phyloP scores from a whole-genome alignment of 37 sponge, comb jelly and placozoan species.

The Beroe ovata region DNA sequence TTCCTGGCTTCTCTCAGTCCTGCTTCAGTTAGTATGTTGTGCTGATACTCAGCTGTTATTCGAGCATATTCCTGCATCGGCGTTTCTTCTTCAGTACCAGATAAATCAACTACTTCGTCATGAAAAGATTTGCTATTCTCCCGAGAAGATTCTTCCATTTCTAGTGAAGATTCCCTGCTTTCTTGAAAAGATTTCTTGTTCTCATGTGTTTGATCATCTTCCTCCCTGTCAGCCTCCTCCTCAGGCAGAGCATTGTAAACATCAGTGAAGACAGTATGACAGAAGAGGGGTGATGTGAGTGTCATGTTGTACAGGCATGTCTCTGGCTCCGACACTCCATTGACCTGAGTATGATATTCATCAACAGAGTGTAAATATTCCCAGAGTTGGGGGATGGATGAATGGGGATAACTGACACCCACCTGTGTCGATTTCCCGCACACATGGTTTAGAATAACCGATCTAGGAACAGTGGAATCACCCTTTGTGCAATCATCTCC shows the following conservation, averaged over 20 bases:
- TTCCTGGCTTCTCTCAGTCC: conserved; percentile 11
- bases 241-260: conserved; percentile 47
- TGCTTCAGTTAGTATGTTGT: conserved; percentile 14
- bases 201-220: neutral
- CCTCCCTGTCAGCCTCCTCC: neutral
- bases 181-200: neutral
- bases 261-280: conserved; percentile 48
- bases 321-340: neutral
- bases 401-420: too few relatives aligned
- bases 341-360: neutral
- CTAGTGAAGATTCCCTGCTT: neutral
- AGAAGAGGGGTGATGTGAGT: conserved; percentile 25
- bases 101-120: neutral
- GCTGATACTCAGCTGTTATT: neutral
- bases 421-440: conserved; percentile 17
- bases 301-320: conserved; percentile 49
- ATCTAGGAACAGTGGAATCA: neutral
- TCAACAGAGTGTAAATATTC: too few relatives aligned
- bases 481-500: conserved; percentile 54
- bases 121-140: neutral
- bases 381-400: too few relatives aligned
- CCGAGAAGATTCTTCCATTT: neutral
- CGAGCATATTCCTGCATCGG: neutral
- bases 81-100: neutral
- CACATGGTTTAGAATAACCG: neutral